phyloP scores from a whole-genome alignment of 92 coral and sea anemone species.

The Virgularia gustaviana region DNA sequence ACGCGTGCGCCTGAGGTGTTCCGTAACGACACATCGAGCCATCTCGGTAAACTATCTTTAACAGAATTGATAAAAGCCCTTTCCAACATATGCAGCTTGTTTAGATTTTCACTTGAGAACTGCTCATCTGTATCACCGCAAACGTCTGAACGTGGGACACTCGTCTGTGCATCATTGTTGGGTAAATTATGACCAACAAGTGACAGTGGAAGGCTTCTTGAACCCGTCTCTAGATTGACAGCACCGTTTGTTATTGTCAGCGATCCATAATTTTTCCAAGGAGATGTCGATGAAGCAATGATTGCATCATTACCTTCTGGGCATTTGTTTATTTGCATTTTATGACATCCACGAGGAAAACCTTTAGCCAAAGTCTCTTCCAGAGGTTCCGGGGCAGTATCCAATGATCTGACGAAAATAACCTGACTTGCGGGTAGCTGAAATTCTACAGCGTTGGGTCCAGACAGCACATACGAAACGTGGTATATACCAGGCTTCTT shows the following conservation, averaged over 20 bases:
- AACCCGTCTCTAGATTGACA: constrained; percentile 29
- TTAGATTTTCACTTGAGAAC: background rate
- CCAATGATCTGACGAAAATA: background rate
- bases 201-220: constrained; percentile 45
- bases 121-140: background rate
- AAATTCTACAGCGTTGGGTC: constrained; percentile 38
- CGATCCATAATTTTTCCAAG: constrained; percentile 39
- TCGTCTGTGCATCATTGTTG: background rate
- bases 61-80: constrained; percentile 45
- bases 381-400: background rate
- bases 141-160: background rate
- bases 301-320: constrained; percentile 27
- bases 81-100: constrained; percentile 10
- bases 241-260: constrained; percentile 50
- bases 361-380: background rate
- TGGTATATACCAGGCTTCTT: constrained; percentile 53
- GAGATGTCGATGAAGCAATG: constrained; percentile 48
- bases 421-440: background rate
- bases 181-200: constrained; percentile 46
- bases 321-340: constrained; percentile 41
- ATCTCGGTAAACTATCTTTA: constrained; percentile 50
- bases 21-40: constrained; percentile 48
- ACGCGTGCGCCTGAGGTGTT: constrained; percentile 1
- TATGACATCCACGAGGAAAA: constrained; percentile 56
- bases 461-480: constrained; percentile 55